Base-by-base conservation (phyloP, 2,113 vertebrate genomes). In the Rhipidura dahli region DNA sequence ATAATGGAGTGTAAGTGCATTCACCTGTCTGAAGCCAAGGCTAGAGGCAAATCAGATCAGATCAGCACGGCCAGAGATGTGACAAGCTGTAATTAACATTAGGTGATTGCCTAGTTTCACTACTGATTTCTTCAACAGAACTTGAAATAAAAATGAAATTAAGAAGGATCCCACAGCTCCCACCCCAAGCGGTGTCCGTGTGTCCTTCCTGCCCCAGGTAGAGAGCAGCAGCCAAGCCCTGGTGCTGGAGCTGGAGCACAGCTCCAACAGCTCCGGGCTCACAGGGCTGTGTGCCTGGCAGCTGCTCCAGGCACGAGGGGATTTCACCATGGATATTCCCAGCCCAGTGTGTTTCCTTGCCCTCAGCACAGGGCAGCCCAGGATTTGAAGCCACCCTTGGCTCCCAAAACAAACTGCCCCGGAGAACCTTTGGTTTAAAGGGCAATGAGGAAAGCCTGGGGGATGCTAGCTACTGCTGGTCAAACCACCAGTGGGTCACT, bases 11-110 rank as follows among this genome's bases (percentile, higher is more conserved):
- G 65, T 75, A 71, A 56, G 65, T 64, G 33, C 17, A 0, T 59
- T 78, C 49, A 60, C 3, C 26, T 44, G 35, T 56, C 45, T 65
- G 71, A 69, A 82, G 85, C 83, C 86, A 94, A 79, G 60, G 81
- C 90, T 66, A 26, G 64, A 84, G 77, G 91, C 87, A 87, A 83
- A 60, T 86, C 89, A 91, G 87, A 71, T 86, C 91, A 87, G 76
- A 89, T 68, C 70, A 89, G 61, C 30, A 22, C 1, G 3, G 75
- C 73, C 27, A 68, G 70, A 85, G 78, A 76, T 16, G 57, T 51
- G 40, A 64, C 71, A 68, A 71, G 40, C 53, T 40, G 4, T 76
- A 81, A 92, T 88, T 90, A 90, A 71, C 37, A 35, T 10, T 3
- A 17, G 42, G 8, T 39, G 70, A 70, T 64, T 69, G 45, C 47